These are phyloP conservation scores for Drosophila seguyi DNA, from an alignment of 1,140 invertebrate species.

Conservation along the genomic window DNA sequence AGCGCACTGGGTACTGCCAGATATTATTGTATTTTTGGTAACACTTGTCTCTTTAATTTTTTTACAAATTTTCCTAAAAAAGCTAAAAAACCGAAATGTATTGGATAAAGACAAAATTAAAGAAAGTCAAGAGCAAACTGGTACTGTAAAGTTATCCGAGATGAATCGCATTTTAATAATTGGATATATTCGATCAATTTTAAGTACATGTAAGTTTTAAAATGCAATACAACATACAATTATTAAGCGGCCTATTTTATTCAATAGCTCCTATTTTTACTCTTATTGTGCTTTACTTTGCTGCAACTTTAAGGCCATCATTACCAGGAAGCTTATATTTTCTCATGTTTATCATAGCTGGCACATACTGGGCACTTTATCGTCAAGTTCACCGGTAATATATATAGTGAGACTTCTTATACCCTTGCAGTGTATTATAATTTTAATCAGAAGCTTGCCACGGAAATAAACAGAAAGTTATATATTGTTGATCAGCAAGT, in stretches of 20 bases:
- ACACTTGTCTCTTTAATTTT: conserved; percentile 85
- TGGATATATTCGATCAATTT: conserved; percentile 49
- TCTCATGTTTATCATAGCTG: conserved; percentile 91
- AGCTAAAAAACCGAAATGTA: conserved; percentile 2
- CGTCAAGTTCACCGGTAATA: conserved; percentile 87
- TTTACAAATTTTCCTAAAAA: conserved; percentile 40
- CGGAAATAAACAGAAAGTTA: no score
- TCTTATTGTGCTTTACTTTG: conserved; percentile 90
- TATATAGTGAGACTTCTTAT: not conserved
- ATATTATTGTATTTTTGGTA: conserved; percentile 87
- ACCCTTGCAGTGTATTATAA: no score
- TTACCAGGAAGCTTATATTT: conserved; percentile 93
- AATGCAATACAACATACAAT: not conserved
- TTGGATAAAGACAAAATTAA: conserved; percentile 71
- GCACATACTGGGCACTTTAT: conserved; percentile 95
- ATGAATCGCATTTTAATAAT: conserved; percentile 57
- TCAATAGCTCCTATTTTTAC: conserved; percentile 89
- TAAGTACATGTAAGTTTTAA: conserved; percentile 54
- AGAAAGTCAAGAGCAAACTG: conserved; percentile 72
- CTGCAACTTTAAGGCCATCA: conserved; percentile 92
- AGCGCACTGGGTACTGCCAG: conserved; percentile 87
- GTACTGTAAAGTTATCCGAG: conserved; percentile 40
- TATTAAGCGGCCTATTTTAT: not conserved
- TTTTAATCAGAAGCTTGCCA: no score
- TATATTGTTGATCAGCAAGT: no score